Evolutionary conservation across 2,113 vertebrate species (phyloP).

Genomic region (Callopanchax toddi): DNA sequence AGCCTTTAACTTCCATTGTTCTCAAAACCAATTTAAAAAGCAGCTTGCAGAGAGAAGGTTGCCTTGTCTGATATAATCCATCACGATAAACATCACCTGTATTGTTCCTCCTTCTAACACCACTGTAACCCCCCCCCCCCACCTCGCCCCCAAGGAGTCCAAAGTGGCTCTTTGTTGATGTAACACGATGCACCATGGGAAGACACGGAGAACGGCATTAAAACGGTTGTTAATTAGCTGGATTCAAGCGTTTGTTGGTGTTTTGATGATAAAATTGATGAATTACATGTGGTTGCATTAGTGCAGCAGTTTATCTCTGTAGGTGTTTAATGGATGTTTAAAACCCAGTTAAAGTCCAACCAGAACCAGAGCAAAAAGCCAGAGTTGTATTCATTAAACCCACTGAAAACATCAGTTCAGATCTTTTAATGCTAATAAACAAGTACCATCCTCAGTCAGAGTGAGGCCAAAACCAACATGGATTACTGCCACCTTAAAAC

Average conservation of each 20-base stretch:
- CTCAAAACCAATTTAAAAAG: conserved; percentile 48
- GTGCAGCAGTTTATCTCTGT: conserved; percentile 7
- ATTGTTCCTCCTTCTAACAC: conserved; percentile 11
- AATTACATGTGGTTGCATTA: conserved; percentile 12
- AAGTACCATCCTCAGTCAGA: too few relatives aligned
- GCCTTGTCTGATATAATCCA: conserved; percentile 38
- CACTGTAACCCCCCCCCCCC: neutral
- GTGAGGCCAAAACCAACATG: too few relatives aligned
- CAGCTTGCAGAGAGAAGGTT: conserved; percentile 25
- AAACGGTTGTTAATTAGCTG: conserved; percentile 14
- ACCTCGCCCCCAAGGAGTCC: neutral
- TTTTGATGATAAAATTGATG: conserved; percentile 24
- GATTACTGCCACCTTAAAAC: too few relatives aligned
- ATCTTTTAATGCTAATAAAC: too few relatives aligned
- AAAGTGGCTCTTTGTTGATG: neutral
- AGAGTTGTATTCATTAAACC: too few relatives aligned
- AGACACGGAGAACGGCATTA: neutral
- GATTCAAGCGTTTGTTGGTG: conserved; percentile 3
- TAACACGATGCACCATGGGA: neutral
- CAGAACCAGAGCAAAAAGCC: too few relatives aligned
- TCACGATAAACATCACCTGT: conserved; percentile 22
- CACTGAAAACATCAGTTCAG: too few relatives aligned
- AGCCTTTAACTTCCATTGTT: conserved; percentile 36
- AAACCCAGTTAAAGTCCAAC: too few relatives aligned
- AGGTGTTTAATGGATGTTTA: too few relatives aligned